Percentiles rank a stretch among this genome's conserved stretches.
Conservation (phyloP, 2,797 vertebrate genomes). For the Clarias pachynema region DNA sequence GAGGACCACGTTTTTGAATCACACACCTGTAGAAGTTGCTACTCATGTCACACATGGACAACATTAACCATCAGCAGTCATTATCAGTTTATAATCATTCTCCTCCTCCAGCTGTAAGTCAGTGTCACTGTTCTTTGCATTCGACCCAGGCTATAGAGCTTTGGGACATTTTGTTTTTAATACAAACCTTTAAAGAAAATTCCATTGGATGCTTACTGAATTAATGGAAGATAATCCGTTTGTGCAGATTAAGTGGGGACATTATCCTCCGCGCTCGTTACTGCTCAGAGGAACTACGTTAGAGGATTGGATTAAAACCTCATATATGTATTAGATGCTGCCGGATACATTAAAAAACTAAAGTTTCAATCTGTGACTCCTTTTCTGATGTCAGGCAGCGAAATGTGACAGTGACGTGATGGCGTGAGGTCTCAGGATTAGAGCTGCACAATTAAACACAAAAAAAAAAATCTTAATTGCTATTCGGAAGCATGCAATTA, state of each 20-base stretch:
- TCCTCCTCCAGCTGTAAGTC: neutral
- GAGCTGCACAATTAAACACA: too few species aligned
- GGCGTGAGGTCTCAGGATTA: neutral
- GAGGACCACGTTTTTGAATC: neutral
- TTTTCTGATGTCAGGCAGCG: neutral
- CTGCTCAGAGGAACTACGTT: slow-evolving; percentile 77
- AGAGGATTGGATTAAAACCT: slow-evolving; percentile 70
- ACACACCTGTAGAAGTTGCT: slow-evolving; percentile 1
- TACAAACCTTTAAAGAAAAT: slow-evolving; percentile 62
- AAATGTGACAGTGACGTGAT: neutral
- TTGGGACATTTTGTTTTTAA: neutral
- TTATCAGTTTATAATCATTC: slow-evolving; percentile 21
- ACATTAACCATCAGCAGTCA: slow-evolving; percentile 65
- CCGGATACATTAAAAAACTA: slow-evolving; percentile 43
- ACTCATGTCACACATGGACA: slow-evolving; percentile 66
- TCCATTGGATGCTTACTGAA: slow-evolving; percentile 55
- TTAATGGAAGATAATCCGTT: slow-evolving; percentile 64
- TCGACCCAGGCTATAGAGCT: neutral
- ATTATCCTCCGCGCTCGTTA: slow-evolving; percentile 72
- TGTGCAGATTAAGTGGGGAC: slow-evolving; percentile 70
- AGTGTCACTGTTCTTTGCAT: neutral
- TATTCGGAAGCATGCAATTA: too few species aligned
- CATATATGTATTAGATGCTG: slow-evolving; percentile 50
- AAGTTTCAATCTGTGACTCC: slow-evolving; percentile 33
- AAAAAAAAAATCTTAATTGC: too few species aligned